Conservation (phyloP, 2,888 invertebrate species). For the Siphlonurus alternatus region DNA sequence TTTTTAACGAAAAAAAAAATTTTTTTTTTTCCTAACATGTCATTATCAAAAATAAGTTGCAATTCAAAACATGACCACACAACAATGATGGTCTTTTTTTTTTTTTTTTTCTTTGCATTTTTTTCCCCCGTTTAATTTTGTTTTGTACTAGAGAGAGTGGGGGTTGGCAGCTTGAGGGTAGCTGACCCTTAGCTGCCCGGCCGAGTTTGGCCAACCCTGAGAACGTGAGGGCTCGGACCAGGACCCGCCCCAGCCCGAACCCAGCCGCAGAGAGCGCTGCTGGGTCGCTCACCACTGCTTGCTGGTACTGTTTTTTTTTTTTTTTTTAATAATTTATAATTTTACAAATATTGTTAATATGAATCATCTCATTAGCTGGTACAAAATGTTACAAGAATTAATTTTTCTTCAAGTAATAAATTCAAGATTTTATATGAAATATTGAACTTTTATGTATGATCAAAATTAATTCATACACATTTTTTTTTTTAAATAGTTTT, state of each 20-base stretch:
- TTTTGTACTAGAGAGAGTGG: slow-evolving; percentile 14
- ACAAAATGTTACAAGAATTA: too few relatives aligned
- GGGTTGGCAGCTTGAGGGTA: not conserved
- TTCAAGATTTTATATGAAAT: too few relatives aligned
- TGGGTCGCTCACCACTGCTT: too few relatives aligned
- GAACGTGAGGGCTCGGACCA: not conserved
- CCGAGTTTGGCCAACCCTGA: not conserved
- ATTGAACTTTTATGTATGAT: too few relatives aligned
- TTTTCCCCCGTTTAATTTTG: slow-evolving; percentile 15
- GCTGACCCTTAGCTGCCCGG: not conserved
- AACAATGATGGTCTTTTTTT: slow-evolving; percentile 4
- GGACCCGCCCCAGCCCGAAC: not conserved
- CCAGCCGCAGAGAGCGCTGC: not conserved
- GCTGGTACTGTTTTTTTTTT: too few relatives aligned
- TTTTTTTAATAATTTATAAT: too few relatives aligned
- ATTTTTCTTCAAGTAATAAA: too few relatives aligned
- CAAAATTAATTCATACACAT: too few relatives aligned
- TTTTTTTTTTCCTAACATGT: slow-evolving; percentile 34
- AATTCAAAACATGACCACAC: not conserved
- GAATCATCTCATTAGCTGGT: too few relatives aligned
- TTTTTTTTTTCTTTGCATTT: slow-evolving; percentile 11
- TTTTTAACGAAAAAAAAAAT: slow-evolving; percentile 31
- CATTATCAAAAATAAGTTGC: slow-evolving; percentile 46
- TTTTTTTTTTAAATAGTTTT: too few relatives aligned
- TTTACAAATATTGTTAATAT: too few relatives aligned